Base-by-base conservation (phyloP, 2,888 invertebrate genomes). In the Prosapia bicincta region DNA sequence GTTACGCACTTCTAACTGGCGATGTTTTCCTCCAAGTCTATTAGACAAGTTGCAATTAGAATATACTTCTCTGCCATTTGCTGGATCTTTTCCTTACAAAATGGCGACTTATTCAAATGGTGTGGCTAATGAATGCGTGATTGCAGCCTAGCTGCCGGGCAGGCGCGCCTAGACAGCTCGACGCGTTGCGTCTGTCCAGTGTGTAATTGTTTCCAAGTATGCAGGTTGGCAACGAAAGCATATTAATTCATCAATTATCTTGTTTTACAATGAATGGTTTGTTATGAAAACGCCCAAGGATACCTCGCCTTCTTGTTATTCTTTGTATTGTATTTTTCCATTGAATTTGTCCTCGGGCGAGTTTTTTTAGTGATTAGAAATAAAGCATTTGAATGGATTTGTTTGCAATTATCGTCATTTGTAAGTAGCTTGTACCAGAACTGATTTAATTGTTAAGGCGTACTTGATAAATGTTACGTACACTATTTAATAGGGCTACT, bases 241-340 rank as follows among this genome's bases (percentile, higher is more conserved):
- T 54, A 54, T 54, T 54, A 54, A 54, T 54, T 54, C 54, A 54
- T 54, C 54, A 54, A 54, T 54, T 54, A 54, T 54, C 54, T 54
- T 54, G 54, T 54, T 54, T 54, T 54, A 54, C 54, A 54, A 54
- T 20, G 54, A 54, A 54, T 20, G 20, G 54, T 54, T 54, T 54
- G 54, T 54, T 54, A n/a, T 54, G 6, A 20, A 20, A 54, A 54
- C 13, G 54, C 54, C 20, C 54, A 20, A 54, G 54, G 54, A 5
- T 20, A 20, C 2, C 3, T 54, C 20, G 20, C 54, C 54, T 13
- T 15, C 38, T 38, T 38, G 15, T 54, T 54, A 13, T 20, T 20
- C 54, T 54, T 54, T 54, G n/a, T 20, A 38, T 13, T 38, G 38
- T 38, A 9, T 20, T 54, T 54, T 54, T 54, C 54, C 54, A 54